phyloP scores from a whole-genome alignment of 2,797 vertebrate species.

The Mustela erminea region DNA sequence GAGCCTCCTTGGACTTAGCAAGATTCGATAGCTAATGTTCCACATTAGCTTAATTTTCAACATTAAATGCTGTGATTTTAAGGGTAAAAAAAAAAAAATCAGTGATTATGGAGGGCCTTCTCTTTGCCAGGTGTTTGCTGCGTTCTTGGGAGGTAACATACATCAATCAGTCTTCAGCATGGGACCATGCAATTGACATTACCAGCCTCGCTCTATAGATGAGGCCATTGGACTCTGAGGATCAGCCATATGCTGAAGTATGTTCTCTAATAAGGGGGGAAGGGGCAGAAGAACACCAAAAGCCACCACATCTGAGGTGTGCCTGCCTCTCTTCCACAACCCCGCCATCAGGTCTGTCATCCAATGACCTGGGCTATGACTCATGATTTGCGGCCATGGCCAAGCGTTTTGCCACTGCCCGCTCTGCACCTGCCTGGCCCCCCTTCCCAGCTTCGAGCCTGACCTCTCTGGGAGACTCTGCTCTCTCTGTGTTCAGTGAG shows the following conservation, averaged over 20 bases:
- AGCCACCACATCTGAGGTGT: neutral
- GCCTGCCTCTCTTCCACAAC: neutral
- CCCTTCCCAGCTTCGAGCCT: neutral
- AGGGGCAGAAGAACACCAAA: neutral
- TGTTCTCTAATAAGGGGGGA: neutral
- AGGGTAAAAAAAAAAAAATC: neutral
- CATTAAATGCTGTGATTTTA: slow-evolving; percentile 57
- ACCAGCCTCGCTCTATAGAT: neutral
- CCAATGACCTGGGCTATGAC: neutral
- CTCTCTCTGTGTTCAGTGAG: neutral
- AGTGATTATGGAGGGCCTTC: neutral
- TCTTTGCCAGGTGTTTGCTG: slow-evolving; percentile 63
- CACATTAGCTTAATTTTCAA: slow-evolving; percentile 59
- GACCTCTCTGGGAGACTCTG: neutral
- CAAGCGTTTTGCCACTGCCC: neutral
- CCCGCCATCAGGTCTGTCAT: accelerated
- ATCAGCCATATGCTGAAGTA: neutral
- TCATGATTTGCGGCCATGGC: neutral
- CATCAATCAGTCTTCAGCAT: slow-evolving; percentile 13
- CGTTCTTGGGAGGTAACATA: slow-evolving; percentile 54
- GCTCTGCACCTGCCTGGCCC: neutral
- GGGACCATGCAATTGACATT: neutral
- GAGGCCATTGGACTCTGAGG: neutral
- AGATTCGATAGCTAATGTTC: slow-evolving; percentile 4
- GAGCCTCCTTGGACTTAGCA: neutral